Evolutionary conservation across 2,797 vertebrate species (phyloP).

Genomic region (Odontamblyopus rebecca): DNA sequence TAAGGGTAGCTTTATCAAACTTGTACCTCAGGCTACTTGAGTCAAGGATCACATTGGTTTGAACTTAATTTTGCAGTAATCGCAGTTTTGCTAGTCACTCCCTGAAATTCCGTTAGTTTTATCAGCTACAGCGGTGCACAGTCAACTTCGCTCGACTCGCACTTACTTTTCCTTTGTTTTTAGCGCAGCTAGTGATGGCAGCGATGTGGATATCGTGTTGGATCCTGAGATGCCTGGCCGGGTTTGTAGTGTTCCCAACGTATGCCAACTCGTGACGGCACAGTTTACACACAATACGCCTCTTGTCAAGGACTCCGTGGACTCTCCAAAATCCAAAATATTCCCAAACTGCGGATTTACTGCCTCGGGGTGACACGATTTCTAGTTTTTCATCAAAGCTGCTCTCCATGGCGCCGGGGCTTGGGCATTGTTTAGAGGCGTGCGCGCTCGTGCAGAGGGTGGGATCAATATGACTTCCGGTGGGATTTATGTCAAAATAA

Average conservation of each 20-base stretch:
- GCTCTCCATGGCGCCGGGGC: slow-evolving; percentile 5
- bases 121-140: neutral
- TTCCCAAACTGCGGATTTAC: slow-evolving; percentile 9
- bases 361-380: slow-evolving; percentile 8
- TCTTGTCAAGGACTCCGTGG: slow-evolving; percentile 7
- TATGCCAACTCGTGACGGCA: slow-evolving; percentile 5
- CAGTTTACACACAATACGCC: slow-evolving; percentile 7
- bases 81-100: neutral
- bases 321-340: slow-evolving; percentile 8
- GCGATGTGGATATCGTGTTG: slow-evolving; percentile 5
- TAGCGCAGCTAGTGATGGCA: slow-evolving; percentile 1
- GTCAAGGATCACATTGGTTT: neutral
- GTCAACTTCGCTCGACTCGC: neutral
- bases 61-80: neutral
- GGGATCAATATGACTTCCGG: neutral
- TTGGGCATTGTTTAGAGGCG: slow-evolving; percentile 8
- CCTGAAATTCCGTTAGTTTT: neutral
- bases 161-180: slow-evolving; percentile 13
- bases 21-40: neutral
- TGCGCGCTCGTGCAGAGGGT: slow-evolving; percentile 4
- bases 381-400: neutral
- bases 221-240: slow-evolving; percentile 5
- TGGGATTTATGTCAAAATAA: slow-evolving; percentile 2
- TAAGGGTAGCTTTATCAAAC: neutral
- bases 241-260: slow-evolving; percentile 10